Percentiles rank a stretch among this genome's conserved stretches.
These are phyloP conservation scores for Catalaphyllia jardinei DNA, from an alignment of 64 coral and sea anemone genomes.

Conservation along the genomic window DNA sequence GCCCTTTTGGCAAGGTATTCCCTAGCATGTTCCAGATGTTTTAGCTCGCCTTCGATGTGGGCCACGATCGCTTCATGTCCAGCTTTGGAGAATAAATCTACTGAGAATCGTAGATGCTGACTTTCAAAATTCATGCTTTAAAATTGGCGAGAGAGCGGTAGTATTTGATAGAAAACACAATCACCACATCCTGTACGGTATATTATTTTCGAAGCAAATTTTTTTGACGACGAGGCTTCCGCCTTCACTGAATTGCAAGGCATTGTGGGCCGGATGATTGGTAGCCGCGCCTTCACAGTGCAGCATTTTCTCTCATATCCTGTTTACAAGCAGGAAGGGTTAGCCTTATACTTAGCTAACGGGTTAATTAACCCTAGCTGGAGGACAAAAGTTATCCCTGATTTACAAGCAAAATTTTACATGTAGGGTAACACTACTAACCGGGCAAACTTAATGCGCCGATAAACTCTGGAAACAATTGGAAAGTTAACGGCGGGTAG, in stretches of 20 bases:
- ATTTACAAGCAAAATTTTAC: too few species aligned
- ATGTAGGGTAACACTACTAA: too few species aligned
- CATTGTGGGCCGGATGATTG: conserved; percentile 19
- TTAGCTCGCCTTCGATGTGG: conserved; percentile 76
- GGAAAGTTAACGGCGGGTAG: too few species aligned
- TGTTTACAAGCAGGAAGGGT: too few species aligned
- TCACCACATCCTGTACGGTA: conserved; percentile 6
- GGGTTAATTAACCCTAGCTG: too few species aligned
- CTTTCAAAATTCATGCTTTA: conserved; percentile 14
- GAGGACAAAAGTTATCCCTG: too few species aligned
- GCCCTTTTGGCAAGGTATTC: conserved; percentile 67
- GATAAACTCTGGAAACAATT: too few species aligned
- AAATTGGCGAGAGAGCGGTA: background rate
- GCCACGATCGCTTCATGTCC: conserved; percentile 86
- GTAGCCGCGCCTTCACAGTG: conserved; percentile 10
- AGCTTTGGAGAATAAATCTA: conserved; percentile 71
- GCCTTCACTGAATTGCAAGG: background rate
- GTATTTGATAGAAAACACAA: conserved; percentile 26
- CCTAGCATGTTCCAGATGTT: conserved; percentile 76
- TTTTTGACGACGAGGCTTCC: conserved; percentile 4
- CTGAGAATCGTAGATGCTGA: conserved; percentile 62
- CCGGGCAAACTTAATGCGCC: too few species aligned
- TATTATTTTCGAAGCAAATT: background rate
- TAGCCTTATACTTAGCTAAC: too few species aligned
- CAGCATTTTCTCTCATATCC: background rate